A percentile compares a stretch with the other conserved stretches of the same genome.
Conservation (phyloP, 2,113 vertebrate species). For the Ceyx margarethae region DNA sequence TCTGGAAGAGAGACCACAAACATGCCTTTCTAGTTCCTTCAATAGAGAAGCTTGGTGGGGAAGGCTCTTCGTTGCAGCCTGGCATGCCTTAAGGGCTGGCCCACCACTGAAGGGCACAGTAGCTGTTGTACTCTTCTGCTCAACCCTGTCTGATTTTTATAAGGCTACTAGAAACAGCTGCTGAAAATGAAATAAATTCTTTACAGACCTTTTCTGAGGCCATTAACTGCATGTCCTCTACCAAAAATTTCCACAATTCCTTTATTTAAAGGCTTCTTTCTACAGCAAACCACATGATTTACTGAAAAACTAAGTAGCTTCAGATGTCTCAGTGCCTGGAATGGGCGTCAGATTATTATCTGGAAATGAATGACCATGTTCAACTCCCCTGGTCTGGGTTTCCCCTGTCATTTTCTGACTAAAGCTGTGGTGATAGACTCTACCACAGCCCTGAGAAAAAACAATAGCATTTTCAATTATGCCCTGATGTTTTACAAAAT, state of each 20-base stretch:
- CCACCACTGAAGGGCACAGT: conserved; percentile 19
- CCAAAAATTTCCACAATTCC: not conserved
- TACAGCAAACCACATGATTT: not conserved
- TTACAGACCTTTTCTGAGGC: not conserved
- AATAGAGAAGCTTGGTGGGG: not conserved
- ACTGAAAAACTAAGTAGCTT: conserved; percentile 33
- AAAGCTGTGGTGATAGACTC: not conserved
- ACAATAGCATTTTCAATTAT: not conserved
- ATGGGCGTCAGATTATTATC: conserved; percentile 7
- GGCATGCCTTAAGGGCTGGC: not conserved
- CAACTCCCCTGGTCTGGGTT: not conserved
- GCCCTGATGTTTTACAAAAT: not conserved
- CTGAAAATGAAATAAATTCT: conserved; percentile 42
- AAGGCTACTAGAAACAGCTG: not conserved
- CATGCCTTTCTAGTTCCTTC: not conserved
- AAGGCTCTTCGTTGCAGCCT: not conserved
- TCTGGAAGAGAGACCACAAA: conserved; percentile 41
- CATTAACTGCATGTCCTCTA: not conserved
- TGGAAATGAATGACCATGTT: not conserved
- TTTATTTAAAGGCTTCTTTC: not conserved
- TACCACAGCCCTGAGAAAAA: not conserved
- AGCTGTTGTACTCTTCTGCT: not conserved
- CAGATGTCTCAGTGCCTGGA: conserved; percentile 36
- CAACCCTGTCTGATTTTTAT: not conserved
- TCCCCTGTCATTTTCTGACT: not conserved